These are phyloP conservation scores for Peromyscus attwateri DNA, from an alignment of 2,797 vertebrate species.

Conservation along the genomic window DNA sequence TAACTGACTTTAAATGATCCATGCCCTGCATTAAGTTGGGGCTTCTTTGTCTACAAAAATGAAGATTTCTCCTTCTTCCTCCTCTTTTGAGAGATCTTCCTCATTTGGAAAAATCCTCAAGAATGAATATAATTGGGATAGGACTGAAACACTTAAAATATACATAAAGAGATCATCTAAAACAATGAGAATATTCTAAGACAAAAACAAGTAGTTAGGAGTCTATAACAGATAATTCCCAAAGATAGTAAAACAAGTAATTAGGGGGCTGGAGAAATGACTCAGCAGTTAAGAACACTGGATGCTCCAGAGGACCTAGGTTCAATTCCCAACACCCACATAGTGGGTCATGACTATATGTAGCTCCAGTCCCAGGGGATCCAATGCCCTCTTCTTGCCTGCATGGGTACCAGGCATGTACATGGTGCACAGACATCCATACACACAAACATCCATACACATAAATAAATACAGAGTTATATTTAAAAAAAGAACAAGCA, in stretches of 20 bases:
- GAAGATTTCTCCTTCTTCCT: not conserved
- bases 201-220: not conserved
- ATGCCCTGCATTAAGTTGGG: not conserved
- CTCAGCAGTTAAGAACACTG: not conserved
- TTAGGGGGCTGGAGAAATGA: not conserved
- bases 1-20: not conserved
- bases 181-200: conserved; percentile 1
- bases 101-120: conserved; percentile 54
- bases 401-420: not conserved
- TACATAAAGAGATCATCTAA: conserved; percentile 34
- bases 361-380: no score
- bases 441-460: not conserved
- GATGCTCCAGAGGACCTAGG: not conserved
- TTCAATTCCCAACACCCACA: not conserved
- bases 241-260: conserved; percentile 37
- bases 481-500: not conserved
- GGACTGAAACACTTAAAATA: not conserved
- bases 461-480: not conserved
- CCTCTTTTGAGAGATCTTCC: not conserved
- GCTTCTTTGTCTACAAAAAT: conserved; percentile 49
- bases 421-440: not conserved
- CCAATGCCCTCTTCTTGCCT: not conserved
- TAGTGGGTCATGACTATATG: not conserved
- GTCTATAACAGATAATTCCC: conserved; percentile 22
- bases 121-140: conserved; percentile 7